These are phyloP conservation scores for Arvicanthis niloticus DNA, from an alignment of 2,113 vertebrate genomes.

Conservation along the genomic window DNA sequence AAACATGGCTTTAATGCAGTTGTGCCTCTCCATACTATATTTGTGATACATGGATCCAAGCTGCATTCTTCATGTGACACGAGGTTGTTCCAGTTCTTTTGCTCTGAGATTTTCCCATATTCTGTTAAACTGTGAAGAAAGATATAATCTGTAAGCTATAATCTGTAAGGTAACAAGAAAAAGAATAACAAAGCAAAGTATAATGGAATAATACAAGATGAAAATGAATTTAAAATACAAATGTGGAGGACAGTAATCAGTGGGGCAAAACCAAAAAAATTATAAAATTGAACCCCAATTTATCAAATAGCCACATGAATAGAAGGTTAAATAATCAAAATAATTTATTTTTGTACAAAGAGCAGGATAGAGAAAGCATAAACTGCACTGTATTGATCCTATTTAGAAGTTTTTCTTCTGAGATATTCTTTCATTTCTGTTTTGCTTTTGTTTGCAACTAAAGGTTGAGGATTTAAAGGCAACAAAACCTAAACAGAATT, in stretches of 20 bases:
- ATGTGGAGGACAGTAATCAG: not conserved
- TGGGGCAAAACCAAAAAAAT: not conserved
- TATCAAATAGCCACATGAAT: not conserved
- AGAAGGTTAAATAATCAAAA: not conserved
- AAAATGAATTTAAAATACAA: not conserved
- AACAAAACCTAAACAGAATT: conserved; percentile 29
- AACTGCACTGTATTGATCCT: not conserved
- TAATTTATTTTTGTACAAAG: not conserved
- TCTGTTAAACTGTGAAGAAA: not conserved
- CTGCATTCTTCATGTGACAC: not conserved
- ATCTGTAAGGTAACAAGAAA: not conserved
- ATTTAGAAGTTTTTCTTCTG: conserved; percentile 30
- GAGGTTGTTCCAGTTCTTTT: not conserved
- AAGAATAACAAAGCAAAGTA: not conserved
- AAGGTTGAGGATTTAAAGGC: conserved; percentile 30
- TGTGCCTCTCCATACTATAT: not conserved
- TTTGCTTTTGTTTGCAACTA: not conserved
- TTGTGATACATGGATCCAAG: not conserved
- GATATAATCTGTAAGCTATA: not conserved
- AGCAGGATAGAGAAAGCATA: not conserved
- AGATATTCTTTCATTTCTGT: not conserved
- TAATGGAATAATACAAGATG: not conserved
- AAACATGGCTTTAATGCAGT: not conserved
- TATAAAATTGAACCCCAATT: not conserved
- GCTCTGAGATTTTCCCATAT: not conserved